Percentiles rank a stretch among this genome's conserved stretches.
Evolutionary conservation across 2,797 vertebrate genomes (phyloP).

Genomic region (Lemur catta): DNA sequence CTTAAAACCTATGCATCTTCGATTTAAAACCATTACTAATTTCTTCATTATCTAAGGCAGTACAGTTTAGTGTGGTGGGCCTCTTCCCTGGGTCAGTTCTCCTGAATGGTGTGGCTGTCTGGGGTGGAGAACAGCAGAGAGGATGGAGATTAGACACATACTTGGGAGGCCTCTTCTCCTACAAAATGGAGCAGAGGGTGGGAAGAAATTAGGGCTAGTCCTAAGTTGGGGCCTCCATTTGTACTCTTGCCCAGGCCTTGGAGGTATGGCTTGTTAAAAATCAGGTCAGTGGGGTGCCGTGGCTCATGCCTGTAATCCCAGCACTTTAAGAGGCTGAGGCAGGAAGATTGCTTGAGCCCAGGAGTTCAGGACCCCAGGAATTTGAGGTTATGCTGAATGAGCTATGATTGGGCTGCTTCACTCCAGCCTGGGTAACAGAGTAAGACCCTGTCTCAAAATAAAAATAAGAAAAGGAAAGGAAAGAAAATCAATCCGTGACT

Average conservation of each 20-base stretch:
- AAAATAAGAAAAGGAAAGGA: neutral
- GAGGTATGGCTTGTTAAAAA: constrained; percentile 29
- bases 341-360: neutral
- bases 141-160: neutral
- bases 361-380: neutral
- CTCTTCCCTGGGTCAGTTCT: neutral
- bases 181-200: neutral
- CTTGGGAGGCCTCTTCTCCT: neutral
- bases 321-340: neutral
- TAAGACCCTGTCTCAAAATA: neutral
- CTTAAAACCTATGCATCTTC: neutral
- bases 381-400: neutral
- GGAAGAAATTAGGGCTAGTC: neutral
- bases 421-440: neutral
- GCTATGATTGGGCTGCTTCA: too few relatives aligned
- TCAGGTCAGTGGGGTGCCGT: neutral
- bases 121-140: neutral
- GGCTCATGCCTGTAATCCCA: neutral
- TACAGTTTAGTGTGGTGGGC: neutral
- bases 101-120: neutral
- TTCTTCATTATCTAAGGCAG: neutral
- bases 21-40: neutral
- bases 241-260: neutral
- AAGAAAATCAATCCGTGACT: neutral
- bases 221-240: neutral